Base-by-base conservation (phyloP, 2,888 invertebrate genomes). In the Dastarcus helophoroides region DNA sequence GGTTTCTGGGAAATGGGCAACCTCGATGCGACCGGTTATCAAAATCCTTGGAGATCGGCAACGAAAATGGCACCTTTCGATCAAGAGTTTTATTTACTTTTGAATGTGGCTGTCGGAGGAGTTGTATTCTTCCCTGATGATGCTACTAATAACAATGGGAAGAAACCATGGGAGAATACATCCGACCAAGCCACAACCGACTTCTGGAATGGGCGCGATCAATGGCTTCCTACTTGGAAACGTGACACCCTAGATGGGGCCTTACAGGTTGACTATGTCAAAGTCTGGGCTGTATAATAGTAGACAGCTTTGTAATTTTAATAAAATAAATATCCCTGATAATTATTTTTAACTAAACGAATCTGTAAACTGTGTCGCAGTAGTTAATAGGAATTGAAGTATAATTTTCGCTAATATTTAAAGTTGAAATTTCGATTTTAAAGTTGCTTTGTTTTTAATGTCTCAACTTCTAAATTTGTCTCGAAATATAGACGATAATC, bases 61-160 rank as follows among this genome's bases (percentile, higher is more conserved):
- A 51, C 56, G 14, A 67, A 62, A 45, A 71, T 74, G 71, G 73
- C 75, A 6, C 76, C 76, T 4, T 76, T 76, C 42, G 75, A 76
- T 48, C 65, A 73, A 50, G 68, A 71, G 68, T 72, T 71, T 55
- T 69, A 70, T 54, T 44, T 79, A 16, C 65, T 76, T 28, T 58
- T 78, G 39, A 77, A 76, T 53, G 41, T 78, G 32, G 79, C 77
- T 34, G 71, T 76, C n/a, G 78, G 78, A 4, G 79, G 79, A 12
- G 67, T 67, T 3, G 68, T 66, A 11, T 78, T 64, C 56, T 78
- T 78, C 63, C 73, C 75, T 2, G 77, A 79, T 43, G 63, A 62
- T 32, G 68, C 67, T 22, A 22, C 31, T 3, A 72, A 71, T 47
- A 67, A 68, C 3, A 50, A 45, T 14, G 64, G 65, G 2, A 64